These are phyloP conservation scores for Synaphobranchus kaupii DNA, from an alignment of 2,797 vertebrate genomes.

Conservation along the genomic window DNA sequence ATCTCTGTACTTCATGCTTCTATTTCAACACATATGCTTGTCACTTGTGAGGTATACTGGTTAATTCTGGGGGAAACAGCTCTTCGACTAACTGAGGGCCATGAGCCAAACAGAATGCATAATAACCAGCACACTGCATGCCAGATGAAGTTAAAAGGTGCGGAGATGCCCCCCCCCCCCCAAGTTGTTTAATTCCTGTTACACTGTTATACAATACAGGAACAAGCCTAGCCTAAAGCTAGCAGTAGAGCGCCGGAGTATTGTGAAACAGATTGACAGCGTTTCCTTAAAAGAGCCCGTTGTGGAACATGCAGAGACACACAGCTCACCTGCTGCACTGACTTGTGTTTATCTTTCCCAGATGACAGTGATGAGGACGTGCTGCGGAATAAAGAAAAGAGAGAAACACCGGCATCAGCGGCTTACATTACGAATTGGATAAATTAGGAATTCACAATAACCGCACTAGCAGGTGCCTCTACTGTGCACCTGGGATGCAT, in stretches of 20 bases:
- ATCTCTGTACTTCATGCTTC: neutral
- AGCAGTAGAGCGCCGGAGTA: neutral
- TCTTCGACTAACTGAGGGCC: neutral
- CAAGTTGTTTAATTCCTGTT: neutral
- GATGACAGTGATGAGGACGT: conserved; percentile 64
- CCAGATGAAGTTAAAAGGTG: neutral
- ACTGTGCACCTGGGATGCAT: neutral
- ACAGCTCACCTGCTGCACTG: conserved; percentile 83
- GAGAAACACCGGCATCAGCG: neutral
- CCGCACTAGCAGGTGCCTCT: neutral
- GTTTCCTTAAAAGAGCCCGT: neutral
- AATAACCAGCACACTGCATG: neutral
- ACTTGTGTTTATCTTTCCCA: conserved; percentile 91
- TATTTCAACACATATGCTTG: neutral
- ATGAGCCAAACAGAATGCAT: neutral
- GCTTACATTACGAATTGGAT: neutral
- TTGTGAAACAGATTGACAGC: neutral
- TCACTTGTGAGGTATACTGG: neutral
- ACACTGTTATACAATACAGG: neutral
- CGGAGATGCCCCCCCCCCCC: neutral
- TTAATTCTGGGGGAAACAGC: neutral
- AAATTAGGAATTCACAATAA: neutral
- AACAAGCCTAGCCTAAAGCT: neutral
- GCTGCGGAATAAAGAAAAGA: conserved; percentile 58
- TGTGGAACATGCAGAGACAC: neutral